A percentile compares a stretch with the other conserved stretches of the same genome.
Evolutionary conservation across 2,797 vertebrate genomes (phyloP).

Genomic region (Balearica regulorum): DNA sequence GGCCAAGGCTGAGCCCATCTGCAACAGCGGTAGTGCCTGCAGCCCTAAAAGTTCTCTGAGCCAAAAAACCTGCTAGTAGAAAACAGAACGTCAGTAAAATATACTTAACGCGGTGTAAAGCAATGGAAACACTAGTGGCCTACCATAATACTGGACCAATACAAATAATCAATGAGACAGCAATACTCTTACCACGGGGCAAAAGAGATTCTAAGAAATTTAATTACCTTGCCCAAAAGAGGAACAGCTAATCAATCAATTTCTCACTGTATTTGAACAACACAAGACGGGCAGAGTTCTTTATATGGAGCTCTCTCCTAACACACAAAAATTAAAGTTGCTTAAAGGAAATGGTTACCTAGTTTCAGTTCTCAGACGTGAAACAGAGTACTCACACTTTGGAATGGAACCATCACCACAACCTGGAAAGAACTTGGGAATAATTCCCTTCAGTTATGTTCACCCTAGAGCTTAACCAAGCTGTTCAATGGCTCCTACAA

Average conservation of each 20-base stretch:
- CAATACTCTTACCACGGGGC: neutral
- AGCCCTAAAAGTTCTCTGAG: neutral
- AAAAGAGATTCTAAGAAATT: neutral
- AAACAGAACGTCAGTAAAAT: neutral
- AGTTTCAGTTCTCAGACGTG: neutral
- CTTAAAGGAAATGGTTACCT: neutral
- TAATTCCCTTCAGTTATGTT: neutral
- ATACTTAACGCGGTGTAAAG: neutral
- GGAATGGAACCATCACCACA: neutral
- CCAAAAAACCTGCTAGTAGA: neutral
- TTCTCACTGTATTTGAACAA: neutral
- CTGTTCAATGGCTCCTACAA: neutral
- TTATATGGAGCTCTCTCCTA: neutral
- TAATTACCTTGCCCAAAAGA: neutral
- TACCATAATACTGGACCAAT: neutral
- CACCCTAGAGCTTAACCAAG: neutral
- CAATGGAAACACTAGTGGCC: neutral
- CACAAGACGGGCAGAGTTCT: neutral
- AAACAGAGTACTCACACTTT: neutral
- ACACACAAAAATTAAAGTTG: neutral
- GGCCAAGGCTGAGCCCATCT: neutral
- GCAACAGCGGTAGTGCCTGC: rapidly evolving
- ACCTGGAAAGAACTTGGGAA: neutral
- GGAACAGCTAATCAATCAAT: neutral
- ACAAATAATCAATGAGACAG: neutral